These are phyloP conservation scores for Cephus spinipes DNA, from an alignment of 2,888 invertebrate genomes.

Conservation along the genomic window DNA sequence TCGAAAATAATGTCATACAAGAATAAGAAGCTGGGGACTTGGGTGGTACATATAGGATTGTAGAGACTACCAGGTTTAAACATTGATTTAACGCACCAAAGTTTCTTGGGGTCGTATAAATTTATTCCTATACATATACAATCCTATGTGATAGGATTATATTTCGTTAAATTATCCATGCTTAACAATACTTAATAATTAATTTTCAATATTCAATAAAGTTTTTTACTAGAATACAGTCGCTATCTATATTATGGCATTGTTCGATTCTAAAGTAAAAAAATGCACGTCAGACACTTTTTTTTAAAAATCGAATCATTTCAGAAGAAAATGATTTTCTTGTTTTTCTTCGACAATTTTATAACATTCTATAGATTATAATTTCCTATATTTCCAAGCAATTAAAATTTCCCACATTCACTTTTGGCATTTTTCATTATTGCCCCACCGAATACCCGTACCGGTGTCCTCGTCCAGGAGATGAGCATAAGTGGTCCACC, in stretches of 20 bases:
- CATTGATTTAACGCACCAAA: background rate
- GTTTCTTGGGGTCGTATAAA: background rate
- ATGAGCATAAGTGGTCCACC: constrained; percentile 69
- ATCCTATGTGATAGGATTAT: background rate
- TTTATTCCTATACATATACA: background rate
- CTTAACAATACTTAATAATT: background rate
- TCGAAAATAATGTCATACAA: background rate
- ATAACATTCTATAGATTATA: background rate
- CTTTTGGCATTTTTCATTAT: constrained; percentile 71
- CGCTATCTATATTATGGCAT: background rate
- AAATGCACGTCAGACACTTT: background rate
- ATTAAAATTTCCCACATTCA: constrained; percentile 72
- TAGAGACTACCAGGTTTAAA: background rate
- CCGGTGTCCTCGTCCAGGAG: constrained; percentile 76
- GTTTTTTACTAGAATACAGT: background rate
- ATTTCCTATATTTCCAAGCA: background rate
- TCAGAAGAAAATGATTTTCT: background rate
- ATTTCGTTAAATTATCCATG: background rate
- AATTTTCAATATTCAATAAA: background rate
- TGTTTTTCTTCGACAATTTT: background rate
- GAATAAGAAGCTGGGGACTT: background rate
- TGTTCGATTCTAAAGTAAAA: background rate
- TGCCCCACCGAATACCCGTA: constrained; percentile 77
- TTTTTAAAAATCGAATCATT: background rate
- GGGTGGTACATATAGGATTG: background rate